Evolutionary conservation across 2,113 vertebrate genomes (phyloP).

Genomic region (Perognathus longimembris): DNA sequence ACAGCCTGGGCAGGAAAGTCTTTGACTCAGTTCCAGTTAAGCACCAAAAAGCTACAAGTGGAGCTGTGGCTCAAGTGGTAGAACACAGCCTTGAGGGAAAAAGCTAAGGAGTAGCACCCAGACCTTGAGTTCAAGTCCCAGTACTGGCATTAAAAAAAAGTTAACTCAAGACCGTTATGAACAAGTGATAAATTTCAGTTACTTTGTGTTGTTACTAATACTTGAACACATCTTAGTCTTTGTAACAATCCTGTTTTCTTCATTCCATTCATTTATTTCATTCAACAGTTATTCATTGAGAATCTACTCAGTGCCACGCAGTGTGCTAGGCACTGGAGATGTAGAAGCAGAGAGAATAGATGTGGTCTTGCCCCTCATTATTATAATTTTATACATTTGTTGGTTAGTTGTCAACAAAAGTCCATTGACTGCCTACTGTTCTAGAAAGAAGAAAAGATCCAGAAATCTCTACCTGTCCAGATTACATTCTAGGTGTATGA

Average conservation of each 20-base stretch:
- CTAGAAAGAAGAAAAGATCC: slow-evolving; percentile 19
- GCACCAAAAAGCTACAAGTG: too few relatives aligned
- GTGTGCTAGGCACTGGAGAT: not conserved
- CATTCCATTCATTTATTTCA: not conserved
- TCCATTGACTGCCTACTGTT: not conserved
- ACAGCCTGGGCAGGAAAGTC: too few relatives aligned
- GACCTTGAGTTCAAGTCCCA: too few relatives aligned
- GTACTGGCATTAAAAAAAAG: too few relatives aligned
- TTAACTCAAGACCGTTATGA: not conserved
- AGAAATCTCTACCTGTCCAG: not conserved
- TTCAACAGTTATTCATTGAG: slow-evolving; percentile 8
- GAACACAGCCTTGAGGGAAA: too few relatives aligned
- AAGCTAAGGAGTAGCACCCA: too few relatives aligned
- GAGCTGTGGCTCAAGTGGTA: too few relatives aligned
- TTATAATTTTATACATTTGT: not conserved
- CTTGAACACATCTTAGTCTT: slow-evolving; percentile 8
- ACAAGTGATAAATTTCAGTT: not conserved
- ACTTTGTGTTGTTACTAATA: not conserved
- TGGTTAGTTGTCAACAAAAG: not conserved
- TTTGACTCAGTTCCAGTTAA: too few relatives aligned
- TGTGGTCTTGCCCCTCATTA: not conserved
- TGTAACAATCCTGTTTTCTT: not conserved
- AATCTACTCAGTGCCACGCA: not conserved
- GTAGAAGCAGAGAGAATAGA: not conserved
- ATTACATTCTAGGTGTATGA: slow-evolving; percentile 34